Evolutionary conservation across 2,888 invertebrate species (phyloP).

Genomic region (Tanypteryx hageni): DNA sequence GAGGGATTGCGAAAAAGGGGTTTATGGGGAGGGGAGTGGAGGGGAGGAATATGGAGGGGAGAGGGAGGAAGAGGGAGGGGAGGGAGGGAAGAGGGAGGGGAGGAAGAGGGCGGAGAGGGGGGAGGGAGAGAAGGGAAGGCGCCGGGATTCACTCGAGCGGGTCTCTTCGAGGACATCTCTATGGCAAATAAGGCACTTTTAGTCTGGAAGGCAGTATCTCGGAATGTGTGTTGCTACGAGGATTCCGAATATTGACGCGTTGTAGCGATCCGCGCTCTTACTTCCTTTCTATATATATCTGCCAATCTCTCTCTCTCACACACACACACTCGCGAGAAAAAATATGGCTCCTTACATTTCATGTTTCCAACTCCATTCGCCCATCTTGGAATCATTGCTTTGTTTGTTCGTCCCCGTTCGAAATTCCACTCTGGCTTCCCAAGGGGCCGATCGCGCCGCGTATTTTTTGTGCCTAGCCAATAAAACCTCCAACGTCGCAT

Average conservation of each 20-base stretch:
- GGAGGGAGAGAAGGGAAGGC: neutral
- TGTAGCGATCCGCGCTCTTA: conserved; percentile 4
- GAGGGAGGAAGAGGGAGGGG: neutral
- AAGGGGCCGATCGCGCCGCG: neutral
- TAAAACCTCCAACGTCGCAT: too few relatives aligned
- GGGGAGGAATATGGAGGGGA: neutral
- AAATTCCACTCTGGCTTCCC: neutral
- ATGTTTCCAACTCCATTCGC: conserved; percentile 1
- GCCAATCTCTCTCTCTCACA: neutral
- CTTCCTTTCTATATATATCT: neutral
- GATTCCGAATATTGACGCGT: conserved; percentile 32
- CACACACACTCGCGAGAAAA: conserved; percentile 31
- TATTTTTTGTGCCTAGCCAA: too few relatives aligned
- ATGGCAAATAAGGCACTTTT: conserved; percentile 33
- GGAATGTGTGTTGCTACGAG: neutral
- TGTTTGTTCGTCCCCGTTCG: neutral
- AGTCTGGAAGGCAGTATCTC: neutral
- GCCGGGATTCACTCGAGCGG: neutral
- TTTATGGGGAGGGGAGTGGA: neutral
- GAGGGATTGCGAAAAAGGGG: neutral
- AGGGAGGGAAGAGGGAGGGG: neutral
- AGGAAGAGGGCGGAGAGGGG: neutral
- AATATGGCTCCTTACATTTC: conserved; percentile 24
- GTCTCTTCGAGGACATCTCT: conserved; percentile 29
- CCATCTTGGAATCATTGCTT: neutral